Evolutionary conservation across 2,113 vertebrate species (phyloP).

Genomic region (Craseonycteris thonglongyai): DNA sequence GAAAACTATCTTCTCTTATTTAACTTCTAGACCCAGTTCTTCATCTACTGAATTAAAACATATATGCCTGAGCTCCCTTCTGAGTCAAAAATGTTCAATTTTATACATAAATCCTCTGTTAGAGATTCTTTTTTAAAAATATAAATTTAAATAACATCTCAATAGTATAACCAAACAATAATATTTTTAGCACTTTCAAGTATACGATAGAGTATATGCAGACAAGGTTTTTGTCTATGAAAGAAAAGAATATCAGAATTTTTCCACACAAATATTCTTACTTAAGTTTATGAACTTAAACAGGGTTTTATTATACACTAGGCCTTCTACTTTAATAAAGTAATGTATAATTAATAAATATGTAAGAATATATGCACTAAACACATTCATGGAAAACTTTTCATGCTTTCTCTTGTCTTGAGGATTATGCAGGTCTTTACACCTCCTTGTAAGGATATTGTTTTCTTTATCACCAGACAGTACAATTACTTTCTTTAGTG

Average conservation of each 20-base stretch:
- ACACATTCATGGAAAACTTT: neutral
- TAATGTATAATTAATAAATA: neutral
- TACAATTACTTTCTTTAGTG: slow-evolving; percentile 28
- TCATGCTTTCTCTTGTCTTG: neutral
- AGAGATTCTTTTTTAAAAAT: neutral
- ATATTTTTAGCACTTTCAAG: neutral
- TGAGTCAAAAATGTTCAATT: neutral
- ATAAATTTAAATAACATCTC: neutral
- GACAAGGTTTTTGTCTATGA: neutral
- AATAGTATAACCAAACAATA: neutral
- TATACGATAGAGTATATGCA: neutral
- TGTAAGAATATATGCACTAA: neutral
- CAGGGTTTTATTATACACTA: neutral
- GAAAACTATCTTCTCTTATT: neutral
- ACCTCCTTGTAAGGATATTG: neutral
- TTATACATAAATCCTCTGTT: neutral
- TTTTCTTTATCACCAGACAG: slow-evolving; percentile 33
- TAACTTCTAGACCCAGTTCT: neutral
- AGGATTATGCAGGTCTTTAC: neutral
- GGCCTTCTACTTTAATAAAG: neutral
- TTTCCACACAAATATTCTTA: neutral
- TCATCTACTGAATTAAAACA: neutral
- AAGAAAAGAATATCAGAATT: neutral
- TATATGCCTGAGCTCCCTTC: neutral
- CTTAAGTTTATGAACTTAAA: neutral